phyloP scores from a whole-genome alignment of 2,888 invertebrate genomes.

The Ectemnius lituratus region DNA sequence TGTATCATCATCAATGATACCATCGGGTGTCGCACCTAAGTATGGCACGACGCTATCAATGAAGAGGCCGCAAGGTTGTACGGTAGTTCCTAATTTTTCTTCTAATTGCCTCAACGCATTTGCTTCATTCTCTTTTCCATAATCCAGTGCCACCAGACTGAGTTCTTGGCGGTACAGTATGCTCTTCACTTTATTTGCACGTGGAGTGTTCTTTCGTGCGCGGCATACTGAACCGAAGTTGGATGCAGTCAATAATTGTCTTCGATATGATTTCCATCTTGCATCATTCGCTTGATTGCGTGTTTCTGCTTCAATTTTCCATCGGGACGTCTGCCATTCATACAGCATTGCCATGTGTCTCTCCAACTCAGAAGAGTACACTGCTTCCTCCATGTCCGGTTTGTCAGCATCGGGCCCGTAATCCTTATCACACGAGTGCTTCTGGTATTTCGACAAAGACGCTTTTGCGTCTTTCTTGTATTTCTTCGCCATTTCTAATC shows the following conservation, averaged over 20 bases:
- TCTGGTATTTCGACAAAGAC: background rate
- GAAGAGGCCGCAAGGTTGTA: too few species aligned
- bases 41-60: too few species aligned
- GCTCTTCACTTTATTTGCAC: background rate
- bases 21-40: too few species aligned
- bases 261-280: conserved; percentile 6
- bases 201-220: background rate
- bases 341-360: background rate
- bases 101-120: conserved; percentile 1
- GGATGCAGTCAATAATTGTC: conserved; percentile 17
- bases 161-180: background rate
- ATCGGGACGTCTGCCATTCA: conserved; percentile 12
- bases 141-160: background rate
- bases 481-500: conserved; percentile 5
- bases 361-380: conserved; percentile 2
- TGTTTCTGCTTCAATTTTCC: background rate
- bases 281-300: conserved; percentile 3
- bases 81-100: background rate
- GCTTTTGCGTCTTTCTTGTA: conserved; percentile 6
- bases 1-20: too few species aligned
- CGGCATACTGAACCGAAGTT: conserved; percentile 15
- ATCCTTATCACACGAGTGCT: conserved; percentile 14
- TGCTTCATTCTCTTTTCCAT: background rate
- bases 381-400: conserved; percentile 8
- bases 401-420: conserved; percentile 10